Base-by-base conservation (phyloP, 2,888 invertebrate genomes). In the Portevinia maculata region DNA sequence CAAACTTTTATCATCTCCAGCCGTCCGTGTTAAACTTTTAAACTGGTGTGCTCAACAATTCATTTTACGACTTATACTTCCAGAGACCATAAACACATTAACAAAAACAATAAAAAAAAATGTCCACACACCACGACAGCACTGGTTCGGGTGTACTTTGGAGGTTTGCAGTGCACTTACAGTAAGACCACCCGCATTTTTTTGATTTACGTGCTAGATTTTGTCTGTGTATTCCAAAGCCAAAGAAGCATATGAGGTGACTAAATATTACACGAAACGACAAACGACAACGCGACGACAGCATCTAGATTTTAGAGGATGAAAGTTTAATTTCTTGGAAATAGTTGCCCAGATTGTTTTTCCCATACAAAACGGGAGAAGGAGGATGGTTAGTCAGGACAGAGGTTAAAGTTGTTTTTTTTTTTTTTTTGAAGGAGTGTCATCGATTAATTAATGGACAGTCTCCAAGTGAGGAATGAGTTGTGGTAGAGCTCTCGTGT, bases 271-370 rank as follows among this genome's bases (percentile, higher is more conserved):
- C 32, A 60, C 57, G 44, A 39, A 15, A 39, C 9, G 17, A 59
- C 69, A 50, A 64, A 41, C 37, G 60, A 50, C 17, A 24, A 24
- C 24, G 57, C 50, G 64, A 50, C 44, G 65, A 65, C 65, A 79
- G 73, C 73, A 52, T 71, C 59, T 62, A 57, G 74, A 73, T n/a
- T n/a, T n/a, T n/a, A n/a, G n/a, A n/a, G n/a, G 79, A 79, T 74
- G 65, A 69, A 79, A 79, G 79, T 74, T 79, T 74, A 73, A 74
- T 74, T 79, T 73, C 73, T 79, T 67, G 73, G 79, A 79, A 79
- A 73, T 79, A 17, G 37, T 52, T 70, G 44, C 50, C 37, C 11
- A 37, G 48, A n/a, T 32, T 64, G 13, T 76, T 39, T 39, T 24
- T 52, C 37, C 37, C 9, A 21, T 7, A 28, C 8, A 11, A 1